Base-by-base conservation (phyloP, 2,113 vertebrate species). In the Neogale vison region DNA sequence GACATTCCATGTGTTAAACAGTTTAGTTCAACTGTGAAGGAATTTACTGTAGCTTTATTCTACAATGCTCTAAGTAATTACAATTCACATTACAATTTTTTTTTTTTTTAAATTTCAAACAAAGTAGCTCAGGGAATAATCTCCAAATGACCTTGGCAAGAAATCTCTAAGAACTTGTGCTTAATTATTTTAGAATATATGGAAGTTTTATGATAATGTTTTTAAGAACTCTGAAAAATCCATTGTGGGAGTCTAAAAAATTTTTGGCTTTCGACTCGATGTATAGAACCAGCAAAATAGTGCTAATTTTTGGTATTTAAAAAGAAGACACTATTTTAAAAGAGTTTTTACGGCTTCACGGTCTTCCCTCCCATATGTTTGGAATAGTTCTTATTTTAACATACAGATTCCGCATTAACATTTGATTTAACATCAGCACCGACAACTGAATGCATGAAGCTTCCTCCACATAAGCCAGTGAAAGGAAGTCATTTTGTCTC, bases 21-120 rank as follows among this genome's bases (percentile, higher is more conserved):
- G 96, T 98, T 98, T 98, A 98, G 98, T 98, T 99, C 99, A 98
- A 98, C 98, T 98, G 98, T 99, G 98, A 98, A 99, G 97, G 98
- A 98, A 98, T 98, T 98, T 97, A 97, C 96, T 95, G 92, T 98
- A 97, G 98, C 96, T 98, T 98, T 98, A 98, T 97, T 98, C 98
- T 96, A 92, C 88, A 63, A 57, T 96, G 96, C 96, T 98, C 98
- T 98, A 97, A 98, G 97, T 98, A 98, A 99, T 98, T 98, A 98
- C 97, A 97, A 96, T 97, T 98, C 98, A 96, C 0, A 6, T 81
- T 97, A 95, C 24, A 65, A 67, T 91, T 96, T 92, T 95, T 95
- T 77, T 76, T 42, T 77, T 76, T 95, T 95, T 77, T 76, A 47
- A 69, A 88, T 97, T 93, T 82, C 94, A 97, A 97, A 98, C 97